phyloP scores from a whole-genome alignment of 2,797 vertebrate species.

The Alcedo atthis region DNA sequence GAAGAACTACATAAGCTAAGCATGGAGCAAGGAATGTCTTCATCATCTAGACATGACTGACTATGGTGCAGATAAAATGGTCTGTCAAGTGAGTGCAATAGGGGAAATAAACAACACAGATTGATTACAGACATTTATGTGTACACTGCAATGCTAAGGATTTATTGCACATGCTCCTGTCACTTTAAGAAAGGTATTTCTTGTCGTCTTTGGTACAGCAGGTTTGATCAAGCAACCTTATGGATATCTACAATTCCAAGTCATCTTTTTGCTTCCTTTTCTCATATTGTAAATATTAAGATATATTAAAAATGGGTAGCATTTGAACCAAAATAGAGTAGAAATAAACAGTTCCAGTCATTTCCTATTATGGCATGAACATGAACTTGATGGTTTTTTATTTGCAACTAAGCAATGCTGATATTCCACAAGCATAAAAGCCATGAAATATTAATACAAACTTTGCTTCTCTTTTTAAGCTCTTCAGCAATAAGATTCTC shows the following conservation, averaged over 20 bases:
- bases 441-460: not conserved
- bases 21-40: not conserved
- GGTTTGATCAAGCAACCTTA: not conserved
- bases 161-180: not conserved
- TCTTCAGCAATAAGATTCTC: not conserved
- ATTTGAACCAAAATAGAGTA: not conserved
- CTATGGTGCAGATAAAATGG: not conserved
- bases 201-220: not conserved
- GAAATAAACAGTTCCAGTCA: not conserved
- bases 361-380: not conserved
- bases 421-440: not conserved
- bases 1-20: not conserved
- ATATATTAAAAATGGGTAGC: not conserved
- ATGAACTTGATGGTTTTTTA: not conserved
- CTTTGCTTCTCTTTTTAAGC: not conserved
- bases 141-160: not conserved
- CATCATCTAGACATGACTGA: not conserved
- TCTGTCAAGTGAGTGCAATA: not conserved
- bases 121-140: not conserved
- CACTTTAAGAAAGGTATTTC: fast-evolving
- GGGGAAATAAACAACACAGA: not conserved
- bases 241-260: not conserved
- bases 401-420: not conserved
- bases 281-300: not conserved
- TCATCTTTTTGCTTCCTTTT: not conserved